phyloP scores from a whole-genome alignment of 2,888 invertebrate genomes.

The Nomada fucata region DNA sequence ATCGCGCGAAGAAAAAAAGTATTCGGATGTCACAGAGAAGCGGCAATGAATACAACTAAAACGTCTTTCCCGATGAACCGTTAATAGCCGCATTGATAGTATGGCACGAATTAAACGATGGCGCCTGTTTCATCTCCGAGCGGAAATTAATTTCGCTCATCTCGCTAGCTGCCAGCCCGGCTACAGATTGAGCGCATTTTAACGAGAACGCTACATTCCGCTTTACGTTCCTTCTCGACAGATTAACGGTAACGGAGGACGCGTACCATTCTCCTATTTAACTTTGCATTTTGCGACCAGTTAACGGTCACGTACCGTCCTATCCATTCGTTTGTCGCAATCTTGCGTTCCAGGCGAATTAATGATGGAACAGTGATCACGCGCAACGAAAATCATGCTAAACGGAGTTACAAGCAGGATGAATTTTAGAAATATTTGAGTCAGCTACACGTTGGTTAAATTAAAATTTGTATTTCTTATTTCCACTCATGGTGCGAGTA shows the following conservation, averaged over 20 bases:
- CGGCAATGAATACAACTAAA: slow-evolving; percentile 30
- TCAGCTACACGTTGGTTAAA: background rate
- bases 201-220: slow-evolving; percentile 62
- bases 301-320: slow-evolving; percentile 30
- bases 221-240: slow-evolving; percentile 57
- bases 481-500: background rate
- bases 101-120: slow-evolving; percentile 69
- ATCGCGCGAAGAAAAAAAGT: background rate
- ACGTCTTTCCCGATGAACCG: slow-evolving; percentile 58
- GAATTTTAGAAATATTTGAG: background rate
- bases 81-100: slow-evolving; percentile 68
- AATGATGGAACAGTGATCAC: background rate
- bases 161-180: slow-evolving; percentile 62
- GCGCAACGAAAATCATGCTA: background rate
- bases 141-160: slow-evolving; percentile 71
- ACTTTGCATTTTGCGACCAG: slow-evolving; percentile 29
- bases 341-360: background rate
- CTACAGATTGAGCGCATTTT: slow-evolving; percentile 65
- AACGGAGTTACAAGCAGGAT: background rate
- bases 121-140: slow-evolving; percentile 69
- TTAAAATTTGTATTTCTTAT: background rate
- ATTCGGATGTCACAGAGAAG: background rate
- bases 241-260: slow-evolving; percentile 60
- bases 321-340: background rate
- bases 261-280: slow-evolving; percentile 41